These are phyloP conservation scores for Distichodus sexfasciatus DNA, from an alignment of 2,797 vertebrate species.

Conservation along the genomic window DNA sequence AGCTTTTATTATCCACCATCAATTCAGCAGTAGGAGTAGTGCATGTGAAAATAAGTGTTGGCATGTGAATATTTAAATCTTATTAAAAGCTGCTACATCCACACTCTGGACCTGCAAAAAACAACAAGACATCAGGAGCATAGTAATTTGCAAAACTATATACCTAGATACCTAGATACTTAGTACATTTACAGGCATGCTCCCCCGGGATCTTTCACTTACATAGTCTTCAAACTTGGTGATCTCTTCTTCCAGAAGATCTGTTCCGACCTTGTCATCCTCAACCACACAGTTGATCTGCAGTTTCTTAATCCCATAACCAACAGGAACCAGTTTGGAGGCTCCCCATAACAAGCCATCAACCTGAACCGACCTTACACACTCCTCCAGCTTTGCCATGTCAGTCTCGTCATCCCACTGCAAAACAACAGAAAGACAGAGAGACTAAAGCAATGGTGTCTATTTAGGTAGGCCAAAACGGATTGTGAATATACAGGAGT, in stretches of 20 bases:
- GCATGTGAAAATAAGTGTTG: not conserved
- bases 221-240: constrained; percentile 92
- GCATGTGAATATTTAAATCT: constrained; percentile 33
- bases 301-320: constrained; percentile 93
- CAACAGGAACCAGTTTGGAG: constrained; percentile 91
- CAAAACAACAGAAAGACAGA: not conserved
- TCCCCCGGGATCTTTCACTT: constrained; percentile 60
- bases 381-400: constrained; percentile 90
- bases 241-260: constrained; percentile 95
- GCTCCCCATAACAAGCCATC: constrained; percentile 91
- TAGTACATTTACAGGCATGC: not conserved
- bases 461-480: not conserved
- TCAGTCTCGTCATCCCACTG: constrained; percentile 98
- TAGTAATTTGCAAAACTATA: too few relatives aligned
- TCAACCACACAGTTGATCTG: constrained; percentile 97
- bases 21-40: constrained; percentile 7
- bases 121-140: constrained; percentile 11
- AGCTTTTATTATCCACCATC: constrained; percentile 35
- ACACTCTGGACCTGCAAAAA: constrained; percentile 89
- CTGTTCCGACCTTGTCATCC: constrained; percentile 93
- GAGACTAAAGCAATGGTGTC: not conserved
- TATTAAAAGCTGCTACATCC: constrained; percentile 89
- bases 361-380: constrained; percentile 84
- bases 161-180: too few relatives aligned
- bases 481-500: too few relatives aligned